Evolutionary conservation across 2,113 vertebrate genomes (phyloP), one percentile per base, ranked within the genome.

Genomic region (Panurus biarmicus): DNA sequence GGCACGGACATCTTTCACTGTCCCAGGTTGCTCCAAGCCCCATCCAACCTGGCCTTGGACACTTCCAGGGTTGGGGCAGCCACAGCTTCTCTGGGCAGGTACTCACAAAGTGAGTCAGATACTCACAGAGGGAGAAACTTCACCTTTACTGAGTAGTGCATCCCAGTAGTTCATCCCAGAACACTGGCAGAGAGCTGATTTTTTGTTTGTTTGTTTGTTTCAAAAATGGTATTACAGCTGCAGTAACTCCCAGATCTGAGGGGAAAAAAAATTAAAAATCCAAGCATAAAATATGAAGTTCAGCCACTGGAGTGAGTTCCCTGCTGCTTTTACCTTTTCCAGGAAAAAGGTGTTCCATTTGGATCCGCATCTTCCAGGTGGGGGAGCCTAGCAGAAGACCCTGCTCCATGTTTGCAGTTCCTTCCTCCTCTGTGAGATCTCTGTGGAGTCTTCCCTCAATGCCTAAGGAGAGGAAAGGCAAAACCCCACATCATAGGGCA

Each of bases 21-120:
- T 1, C 21, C 29, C 70, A 61, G 21, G 7, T 1, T 89, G n/a
- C 29, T 54, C 54, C 47, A 67, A 53, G 21, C 3, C 29, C 16
- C 0, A 0, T n/a, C 51, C 16, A 82, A 0, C 9, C 24, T 35
- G 53, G 11, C 11, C 47, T 58, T 20, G 70, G 3, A 35, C 25
- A 15, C 5, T 61, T 31, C 24, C 25, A 82, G n/a, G 29, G 14
- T 67, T 69, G 40, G 29, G 11, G 10, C 14, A 61, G 61, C 23
- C 40, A 75, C 61, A 47, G 24, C 8, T 53, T 47, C 70, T 60
- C 38, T 53, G 19, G 1, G 6, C 42, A 42, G 23, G 4, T 53
- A 29, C 15, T 29, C n/a, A 25, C 18, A 36, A 0, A 51, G 19
- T 13, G 36, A 61, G 17, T 48, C 33, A 38, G 33, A 5, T 29